These are phyloP conservation scores for Desmophyllum pertusum DNA, from an alignment of 92 coral and sea anemone genomes.

Conservation along the genomic window DNA sequence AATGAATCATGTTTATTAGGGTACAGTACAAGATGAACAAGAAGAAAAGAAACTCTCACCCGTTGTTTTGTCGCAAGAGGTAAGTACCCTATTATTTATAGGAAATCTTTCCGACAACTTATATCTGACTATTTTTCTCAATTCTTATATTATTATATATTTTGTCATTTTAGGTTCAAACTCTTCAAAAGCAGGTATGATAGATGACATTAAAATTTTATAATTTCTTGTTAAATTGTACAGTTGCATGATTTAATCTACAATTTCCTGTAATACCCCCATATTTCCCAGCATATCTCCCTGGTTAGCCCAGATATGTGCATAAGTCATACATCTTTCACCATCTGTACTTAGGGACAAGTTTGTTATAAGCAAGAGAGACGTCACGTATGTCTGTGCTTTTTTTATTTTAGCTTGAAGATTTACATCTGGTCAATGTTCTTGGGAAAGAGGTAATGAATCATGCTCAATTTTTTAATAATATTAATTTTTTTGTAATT, in stretches of 20 bases:
- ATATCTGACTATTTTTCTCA: too few relatives aligned
- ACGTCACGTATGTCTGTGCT: background rate
- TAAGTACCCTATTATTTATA: background rate
- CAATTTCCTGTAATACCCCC: too few relatives aligned
- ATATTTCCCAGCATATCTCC: too few relatives aligned
- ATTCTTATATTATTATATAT: background rate
- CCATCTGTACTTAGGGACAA: background rate
- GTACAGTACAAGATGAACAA: slow-evolving; percentile 76
- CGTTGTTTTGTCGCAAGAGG: slow-evolving; percentile 86
- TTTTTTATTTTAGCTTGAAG: slow-evolving; percentile 69
- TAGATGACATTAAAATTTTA: background rate
- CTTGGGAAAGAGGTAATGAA: slow-evolving; percentile 84
- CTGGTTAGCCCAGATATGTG: too few relatives aligned
- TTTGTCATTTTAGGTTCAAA: slow-evolving; percentile 69
- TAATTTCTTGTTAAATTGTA: background rate
- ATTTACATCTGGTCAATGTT: slow-evolving; percentile 84
- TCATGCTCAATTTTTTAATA: background rate
- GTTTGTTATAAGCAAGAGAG: background rate
- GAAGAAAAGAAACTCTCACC: slow-evolving; percentile 86
- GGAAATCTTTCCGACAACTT: too few relatives aligned
- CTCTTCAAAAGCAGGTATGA: slow-evolving; percentile 92
- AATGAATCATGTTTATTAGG: too few relatives aligned
- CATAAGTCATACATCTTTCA: background rate
- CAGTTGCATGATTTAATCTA: too few relatives aligned
- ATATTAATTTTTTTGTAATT: too few relatives aligned